phyloP scores from a whole-genome alignment of 2,113 vertebrate species.

The Phainopepla nitens region DNA sequence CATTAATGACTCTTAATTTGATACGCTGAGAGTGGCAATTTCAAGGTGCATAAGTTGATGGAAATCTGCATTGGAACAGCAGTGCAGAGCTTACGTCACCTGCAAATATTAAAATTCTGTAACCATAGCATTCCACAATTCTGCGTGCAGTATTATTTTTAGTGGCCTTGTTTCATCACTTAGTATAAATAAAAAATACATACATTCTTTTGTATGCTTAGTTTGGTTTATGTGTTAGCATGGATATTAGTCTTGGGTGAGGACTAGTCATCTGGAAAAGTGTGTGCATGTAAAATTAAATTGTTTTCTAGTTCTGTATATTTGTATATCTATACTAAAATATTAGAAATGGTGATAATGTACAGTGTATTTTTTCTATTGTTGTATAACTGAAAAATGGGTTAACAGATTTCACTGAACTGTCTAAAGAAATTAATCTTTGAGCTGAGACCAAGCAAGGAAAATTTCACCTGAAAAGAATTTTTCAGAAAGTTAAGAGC shows the following conservation, averaged over 20 bases:
- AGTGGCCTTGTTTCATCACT: slow-evolving; percentile 13
- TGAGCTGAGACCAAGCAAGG: slow-evolving; percentile 49
- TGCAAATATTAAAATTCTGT: slow-evolving; percentile 34
- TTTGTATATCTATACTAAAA: not conserved
- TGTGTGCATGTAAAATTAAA: not conserved
- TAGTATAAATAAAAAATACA: not conserved
- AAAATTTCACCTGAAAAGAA: slow-evolving; percentile 57
- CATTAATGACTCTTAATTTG: slow-evolving; percentile 24
- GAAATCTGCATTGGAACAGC: slow-evolving; percentile 4
- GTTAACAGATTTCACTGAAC: slow-evolving; percentile 35
- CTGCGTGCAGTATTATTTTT: not conserved
- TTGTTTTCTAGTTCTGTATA: slow-evolving; percentile 2
- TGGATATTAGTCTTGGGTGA: not conserved
- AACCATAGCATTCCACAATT: slow-evolving; percentile 33
- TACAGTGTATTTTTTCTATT: not conserved
- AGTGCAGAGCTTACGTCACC: not conserved
- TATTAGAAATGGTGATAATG: not conserved
- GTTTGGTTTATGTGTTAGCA: slow-evolving; percentile 8
- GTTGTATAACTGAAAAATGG: slow-evolving; percentile 34
- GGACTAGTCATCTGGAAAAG: not conserved
- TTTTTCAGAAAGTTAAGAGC: slow-evolving; percentile 53
- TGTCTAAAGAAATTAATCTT: slow-evolving; percentile 60
- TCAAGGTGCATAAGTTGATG: slow-evolving; percentile 14
- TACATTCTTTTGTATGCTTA: not conserved
- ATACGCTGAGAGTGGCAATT: not conserved